Base-by-base conservation (phyloP, 1,140 invertebrate species). In the Hyposmocoma kahamanoa region DNA sequence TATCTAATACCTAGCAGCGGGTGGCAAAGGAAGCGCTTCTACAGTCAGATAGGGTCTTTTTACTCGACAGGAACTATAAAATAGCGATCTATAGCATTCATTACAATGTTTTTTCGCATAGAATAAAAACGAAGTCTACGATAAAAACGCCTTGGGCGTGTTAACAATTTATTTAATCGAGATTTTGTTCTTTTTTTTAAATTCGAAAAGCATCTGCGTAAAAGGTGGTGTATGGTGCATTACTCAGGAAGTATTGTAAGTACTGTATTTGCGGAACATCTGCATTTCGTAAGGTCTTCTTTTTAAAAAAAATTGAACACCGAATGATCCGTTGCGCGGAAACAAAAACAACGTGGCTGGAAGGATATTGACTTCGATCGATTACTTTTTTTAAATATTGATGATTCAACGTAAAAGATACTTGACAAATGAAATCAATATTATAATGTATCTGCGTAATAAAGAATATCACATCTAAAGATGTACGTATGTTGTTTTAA, bases 151-250 rank as follows among this genome's bases (percentile, higher is more conserved):
- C 56, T 24, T 18, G 52, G 65, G 79, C 65, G 79, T 63, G 62
- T 62, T 62, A 73, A 76, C 66, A 75, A 75, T 79, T 79, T 79
- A 77, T 81, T 75, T 69, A 62, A 75, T 77, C 73, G 72, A 62
- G 66, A 71, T 69, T 64, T 66, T 54, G 42, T 63, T 62, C 62
- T 58, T 60, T 51, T 62, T 59, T 64, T 57, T 59, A 56, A 45
- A 30, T 13, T n/a, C 47, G 34, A 36, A 45, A 42, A 49, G 67
- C 78, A 80, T 75, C 70, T 83, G 76, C 76, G 53, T 67, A 61
- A 64, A 78, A 80, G 79, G 72, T 79, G 79, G 45, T 51, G 67
- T 71, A 63, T 50, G 50, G 20, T 32, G 43, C 49, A 54, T 59
- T 54, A 67, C 52, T 59, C 68, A 72, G 77, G 77, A 81, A 77